A percentile compares a stretch with the other conserved stretches of the same genome.
phyloP scores from a whole-genome alignment of 2,113 vertebrate species.

The Larimichthys crocea region DNA sequence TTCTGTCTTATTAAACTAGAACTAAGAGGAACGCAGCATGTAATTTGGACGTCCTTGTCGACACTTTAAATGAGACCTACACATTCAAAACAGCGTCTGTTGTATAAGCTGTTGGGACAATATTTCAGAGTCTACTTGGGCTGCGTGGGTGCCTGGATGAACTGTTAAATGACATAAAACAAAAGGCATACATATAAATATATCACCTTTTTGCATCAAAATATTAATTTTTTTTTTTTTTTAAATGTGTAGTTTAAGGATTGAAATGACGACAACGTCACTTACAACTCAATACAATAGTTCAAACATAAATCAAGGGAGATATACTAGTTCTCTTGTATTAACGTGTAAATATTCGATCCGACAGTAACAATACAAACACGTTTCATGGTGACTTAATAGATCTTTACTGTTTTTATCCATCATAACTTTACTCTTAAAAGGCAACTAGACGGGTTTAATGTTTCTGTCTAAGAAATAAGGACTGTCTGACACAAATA shows the following conservation, averaged over 20 bases:
- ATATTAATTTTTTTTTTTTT: too few relatives aligned
- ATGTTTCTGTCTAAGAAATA: neutral
- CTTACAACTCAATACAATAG: too few relatives aligned
- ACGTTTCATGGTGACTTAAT: neutral
- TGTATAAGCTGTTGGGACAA: neutral
- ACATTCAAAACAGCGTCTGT: neutral
- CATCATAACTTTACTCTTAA: neutral
- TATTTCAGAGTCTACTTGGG: neutral
- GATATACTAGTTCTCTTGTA: neutral
- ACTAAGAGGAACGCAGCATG: neutral
- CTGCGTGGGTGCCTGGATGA: neutral
- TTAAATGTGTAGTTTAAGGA: too few relatives aligned
- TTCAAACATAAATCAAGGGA: neutral
- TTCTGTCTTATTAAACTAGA: neutral
- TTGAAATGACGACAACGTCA: too few relatives aligned
- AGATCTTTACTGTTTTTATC: neutral
- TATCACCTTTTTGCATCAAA: too few relatives aligned
- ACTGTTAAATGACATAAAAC: neutral
- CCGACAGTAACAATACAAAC: neutral
- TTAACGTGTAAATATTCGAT: neutral
- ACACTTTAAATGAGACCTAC: neutral
- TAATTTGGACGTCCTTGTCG: too few relatives aligned
- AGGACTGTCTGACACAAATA: neutral
- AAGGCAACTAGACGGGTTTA: neutral
- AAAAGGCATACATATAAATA: too few relatives aligned